A percentile compares a stretch with the other conserved stretches of the same genome.
Evolutionary conservation across 2,113 vertebrate species (phyloP).

Genomic region (Glaucidium brasilianum): DNA sequence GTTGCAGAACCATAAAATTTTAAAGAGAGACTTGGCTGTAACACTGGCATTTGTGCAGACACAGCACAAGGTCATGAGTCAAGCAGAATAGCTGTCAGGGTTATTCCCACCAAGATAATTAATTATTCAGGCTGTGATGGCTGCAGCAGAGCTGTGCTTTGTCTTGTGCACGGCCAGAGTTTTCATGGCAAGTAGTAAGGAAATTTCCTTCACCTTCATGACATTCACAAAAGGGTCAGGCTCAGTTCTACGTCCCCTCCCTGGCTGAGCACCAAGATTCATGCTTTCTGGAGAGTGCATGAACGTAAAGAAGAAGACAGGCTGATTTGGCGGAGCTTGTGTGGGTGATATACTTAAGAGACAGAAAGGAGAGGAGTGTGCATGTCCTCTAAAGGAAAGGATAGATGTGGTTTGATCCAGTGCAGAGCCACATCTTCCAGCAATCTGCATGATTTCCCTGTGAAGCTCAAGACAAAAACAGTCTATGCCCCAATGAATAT

Average conservation of each 20-base stretch:
- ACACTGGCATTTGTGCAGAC: not conserved
- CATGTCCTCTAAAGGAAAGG: not conserved
- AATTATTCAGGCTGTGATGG: not conserved
- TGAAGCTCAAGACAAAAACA: not conserved
- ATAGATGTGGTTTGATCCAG: not conserved
- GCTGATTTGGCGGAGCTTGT: not conserved
- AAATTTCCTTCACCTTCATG: not conserved
- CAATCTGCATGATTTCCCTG: not conserved
- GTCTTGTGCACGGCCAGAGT: not conserved
- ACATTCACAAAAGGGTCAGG: not conserved
- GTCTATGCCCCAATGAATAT: not conserved
- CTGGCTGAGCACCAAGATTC: not conserved
- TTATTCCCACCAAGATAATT: conserved; percentile 19
- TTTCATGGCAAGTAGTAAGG: not conserved
- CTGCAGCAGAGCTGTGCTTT: not conserved
- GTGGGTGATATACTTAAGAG: not conserved
- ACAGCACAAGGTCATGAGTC: conserved; percentile 19
- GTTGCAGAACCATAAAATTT: conserved; percentile 26
- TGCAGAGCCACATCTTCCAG: not conserved
- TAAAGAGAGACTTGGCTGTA: conserved; percentile 20
- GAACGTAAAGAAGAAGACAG: not conserved
- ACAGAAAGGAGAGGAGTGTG: not conserved
- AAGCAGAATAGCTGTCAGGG: conserved; percentile 16
- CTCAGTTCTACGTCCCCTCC: not conserved
- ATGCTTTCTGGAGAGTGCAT: accelerated